A percentile compares a stretch with the other conserved stretches of the same genome.
phyloP scores from a whole-genome alignment of 2,888 invertebrate species.

The Charanyca ferruginea region DNA sequence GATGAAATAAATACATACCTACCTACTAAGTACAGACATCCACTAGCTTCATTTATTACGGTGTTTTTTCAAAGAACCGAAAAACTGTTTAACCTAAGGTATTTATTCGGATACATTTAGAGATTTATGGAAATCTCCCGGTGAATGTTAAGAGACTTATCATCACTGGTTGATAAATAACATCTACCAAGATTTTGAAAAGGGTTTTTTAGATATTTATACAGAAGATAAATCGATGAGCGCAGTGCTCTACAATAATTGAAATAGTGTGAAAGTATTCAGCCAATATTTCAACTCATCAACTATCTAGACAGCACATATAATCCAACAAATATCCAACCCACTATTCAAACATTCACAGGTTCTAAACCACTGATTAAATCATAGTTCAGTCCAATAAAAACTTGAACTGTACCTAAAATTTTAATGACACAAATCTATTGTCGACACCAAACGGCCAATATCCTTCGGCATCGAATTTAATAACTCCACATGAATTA shows the following conservation, averaged over 20 bases:
- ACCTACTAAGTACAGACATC: too few relatives aligned
- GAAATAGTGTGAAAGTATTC: too few relatives aligned
- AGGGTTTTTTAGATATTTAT: too few relatives aligned
- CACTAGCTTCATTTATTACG: too few relatives aligned
- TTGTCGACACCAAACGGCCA: slow-evolving; percentile 65
- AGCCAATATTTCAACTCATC: background rate
- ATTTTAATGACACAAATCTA: slow-evolving; percentile 60
- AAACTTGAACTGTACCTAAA: slow-evolving; percentile 43
- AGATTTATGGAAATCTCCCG: too few relatives aligned
- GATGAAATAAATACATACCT: too few relatives aligned
- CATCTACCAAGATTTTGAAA: background rate
- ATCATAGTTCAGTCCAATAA: slow-evolving; percentile 38
- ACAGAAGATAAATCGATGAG: too few relatives aligned
- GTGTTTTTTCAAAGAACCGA: too few relatives aligned
- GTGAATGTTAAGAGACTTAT: too few relatives aligned
- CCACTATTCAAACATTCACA: slow-evolving; percentile 12
- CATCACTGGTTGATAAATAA: background rate
- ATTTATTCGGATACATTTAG: too few relatives aligned
- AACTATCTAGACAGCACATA: background rate
- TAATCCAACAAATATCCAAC: background rate
- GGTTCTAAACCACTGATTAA: slow-evolving; percentile 23
- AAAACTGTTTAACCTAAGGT: too few relatives aligned
- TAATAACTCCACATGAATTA: slow-evolving; percentile 87
- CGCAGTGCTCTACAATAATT: background rate
- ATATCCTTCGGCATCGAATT: slow-evolving; percentile 81